Base-by-base conservation (phyloP, 2,888 invertebrate species). In the Nemapogon koenigi region DNA sequence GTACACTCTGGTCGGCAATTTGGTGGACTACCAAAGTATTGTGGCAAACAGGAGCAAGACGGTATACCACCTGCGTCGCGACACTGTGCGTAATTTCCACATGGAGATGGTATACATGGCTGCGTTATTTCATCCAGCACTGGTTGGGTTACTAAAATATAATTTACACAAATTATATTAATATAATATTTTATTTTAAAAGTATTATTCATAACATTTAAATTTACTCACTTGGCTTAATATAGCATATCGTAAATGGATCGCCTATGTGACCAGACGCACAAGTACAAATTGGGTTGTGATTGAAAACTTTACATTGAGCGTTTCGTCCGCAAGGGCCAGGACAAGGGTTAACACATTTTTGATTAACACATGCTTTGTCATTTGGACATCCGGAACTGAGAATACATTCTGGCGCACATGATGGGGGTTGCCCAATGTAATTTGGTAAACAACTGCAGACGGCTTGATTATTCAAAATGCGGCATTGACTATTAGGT, bases 281-380 rank as follows among this genome's bases (percentile, higher is more conserved):
- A 57, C 90, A 90, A 50, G 82, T 84, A 53, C 88, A 88, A 47
- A 87, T 85, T 2, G 88, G 86, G 55, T 85, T 86, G 55, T 88
- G 87, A 57, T 88, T 86, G 43, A 86, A 83, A 4, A 88, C 87
- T 55, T 84, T 81, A 57, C 90, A 90, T 44, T 84, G 80, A 19
- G 89, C 81, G 52, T 85, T 84, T 46, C 83, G 71, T 10, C 90
- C 90, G 56, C 90, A 91, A 14, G 85, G 81, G 19, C 86, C 86
- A 16, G 83, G 83, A 48, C 89, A 90, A 37, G 89, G 89, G 57
- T 88, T 85, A 3, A 78, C 57, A 59, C 89, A 90, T 64, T 87
- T 87, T 51, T 85, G 83, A 53, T 86, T 85, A 30, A 86, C 59
- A 55, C 89, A 89, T 13, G 87, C 83, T 55, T 80, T 83, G 40